These are phyloP conservation scores for Aphelenchoides besseyi DNA, from an alignment of 1,140 invertebrate species.

Conservation along the genomic window DNA sequence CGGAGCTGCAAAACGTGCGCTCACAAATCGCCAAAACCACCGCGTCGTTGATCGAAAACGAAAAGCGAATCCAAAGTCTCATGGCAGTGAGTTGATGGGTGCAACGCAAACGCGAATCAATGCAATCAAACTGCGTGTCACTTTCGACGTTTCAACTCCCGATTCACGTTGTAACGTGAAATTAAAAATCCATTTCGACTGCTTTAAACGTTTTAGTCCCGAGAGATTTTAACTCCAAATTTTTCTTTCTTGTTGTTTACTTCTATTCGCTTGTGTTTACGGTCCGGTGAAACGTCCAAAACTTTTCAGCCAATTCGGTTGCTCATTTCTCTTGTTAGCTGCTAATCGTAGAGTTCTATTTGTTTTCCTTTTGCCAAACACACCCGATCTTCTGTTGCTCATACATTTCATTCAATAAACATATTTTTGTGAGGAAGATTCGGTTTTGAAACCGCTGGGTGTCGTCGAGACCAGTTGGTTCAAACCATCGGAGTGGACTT, in stretches of 20 bases:
- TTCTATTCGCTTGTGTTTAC: no score
- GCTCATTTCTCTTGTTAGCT: background rate
- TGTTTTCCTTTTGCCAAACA: background rate
- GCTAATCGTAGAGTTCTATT: background rate
- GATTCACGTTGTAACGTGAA: no score
- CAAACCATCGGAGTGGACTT: no score
- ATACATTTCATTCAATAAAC: background rate
- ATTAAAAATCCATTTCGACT: background rate
- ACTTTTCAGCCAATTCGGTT: no score
- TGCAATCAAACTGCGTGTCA: background rate
- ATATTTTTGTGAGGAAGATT: no score
- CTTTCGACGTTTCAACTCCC: background rate
- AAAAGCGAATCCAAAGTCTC: conserved; percentile 35
- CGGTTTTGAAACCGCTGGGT: no score
- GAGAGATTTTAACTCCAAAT: background rate
- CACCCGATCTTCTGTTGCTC: background rate
- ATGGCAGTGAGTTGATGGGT: conserved; percentile 12
- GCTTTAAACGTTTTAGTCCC: background rate
- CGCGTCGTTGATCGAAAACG: conserved; percentile 41
- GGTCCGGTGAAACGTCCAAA: no score
- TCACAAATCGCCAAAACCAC: conserved; percentile 37
- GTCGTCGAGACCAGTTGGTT: no score
- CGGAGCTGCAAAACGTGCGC: conserved; percentile 41
- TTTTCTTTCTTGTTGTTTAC: background rate
- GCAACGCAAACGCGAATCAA: background rate